Base-by-base conservation (phyloP, 2,888 invertebrate species). In the Sesamia inferens region DNA sequence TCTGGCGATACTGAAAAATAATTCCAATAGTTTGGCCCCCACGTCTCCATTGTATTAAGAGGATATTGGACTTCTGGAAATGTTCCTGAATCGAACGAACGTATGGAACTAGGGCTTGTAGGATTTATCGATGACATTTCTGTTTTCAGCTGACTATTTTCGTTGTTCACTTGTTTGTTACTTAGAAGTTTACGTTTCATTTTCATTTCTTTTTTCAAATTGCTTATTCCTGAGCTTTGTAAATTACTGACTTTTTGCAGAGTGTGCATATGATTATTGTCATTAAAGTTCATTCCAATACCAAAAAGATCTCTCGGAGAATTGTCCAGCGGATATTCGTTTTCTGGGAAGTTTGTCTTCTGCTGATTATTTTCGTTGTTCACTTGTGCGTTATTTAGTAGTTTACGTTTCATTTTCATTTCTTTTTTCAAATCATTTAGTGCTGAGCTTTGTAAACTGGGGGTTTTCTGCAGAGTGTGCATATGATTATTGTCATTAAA, bases 1-100 rank as follows among this genome's bases (percentile, higher is more conserved):
- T 87, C 70, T 51, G 81, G 48, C 51, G 75, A 71, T 24, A 79
- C 83, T 5, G 86, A 77, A 48, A 87, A 74, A 47, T 84, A 81
- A 72, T 90, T 90, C 92, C 93, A 93, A 79, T 90, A 93, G 66
- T 88, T 90, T 4, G 92, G 91, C 24, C 74, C 81, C 94, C 94
- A 94, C 8, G 90, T 90, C 31, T 95, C 95, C 68, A 87, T 87
- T 62, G 88, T 88, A 62, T 86, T 89, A 11, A 93, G 79, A 16
- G 95, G 95, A 85, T 94, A 95, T 79, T 94, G 92, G 4, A 94
- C 92, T 79, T 94, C 93, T 31, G 95, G 94, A 85, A 94, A 95
- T 24, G 79, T 71, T 13, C 81, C 84, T 54, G 85, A 66, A 69
- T 89, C 86, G 42, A 80, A 76, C 22, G 88, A 85, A 58, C 80